Conservation (phyloP, 2,797 vertebrate genomes). For the Pachyuromys duprasi region DNA sequence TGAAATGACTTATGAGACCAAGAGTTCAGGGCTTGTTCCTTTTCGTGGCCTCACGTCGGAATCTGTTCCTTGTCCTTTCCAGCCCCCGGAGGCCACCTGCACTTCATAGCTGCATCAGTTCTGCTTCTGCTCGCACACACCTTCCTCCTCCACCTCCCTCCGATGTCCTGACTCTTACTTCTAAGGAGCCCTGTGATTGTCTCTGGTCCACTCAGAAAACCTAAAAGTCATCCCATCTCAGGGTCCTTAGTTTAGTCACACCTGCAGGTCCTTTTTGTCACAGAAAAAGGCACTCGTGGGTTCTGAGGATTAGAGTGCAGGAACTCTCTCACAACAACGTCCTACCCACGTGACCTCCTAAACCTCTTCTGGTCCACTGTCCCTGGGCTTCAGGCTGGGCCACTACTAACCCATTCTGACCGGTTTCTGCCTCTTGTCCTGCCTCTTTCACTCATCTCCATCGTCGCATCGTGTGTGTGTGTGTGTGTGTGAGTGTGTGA, state of each 20-base stretch:
- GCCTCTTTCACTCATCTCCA: neutral
- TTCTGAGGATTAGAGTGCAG: neutral
- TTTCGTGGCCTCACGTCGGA: neutral
- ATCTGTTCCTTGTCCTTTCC: neutral
- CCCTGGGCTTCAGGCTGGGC: neutral
- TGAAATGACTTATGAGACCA: neutral
- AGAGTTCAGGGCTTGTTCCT: neutral
- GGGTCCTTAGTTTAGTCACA: neutral
- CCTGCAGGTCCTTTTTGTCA: neutral
- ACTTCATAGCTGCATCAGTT: neutral
- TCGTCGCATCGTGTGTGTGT: neutral
- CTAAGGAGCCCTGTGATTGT: neutral
- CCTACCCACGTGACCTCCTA: neutral
- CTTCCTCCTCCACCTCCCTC: neutral
- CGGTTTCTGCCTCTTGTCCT: neutral
- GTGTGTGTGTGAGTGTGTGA: no score
- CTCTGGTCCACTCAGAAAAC: neutral
- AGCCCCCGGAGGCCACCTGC: neutral
- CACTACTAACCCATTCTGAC: neutral
- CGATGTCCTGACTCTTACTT: neutral
- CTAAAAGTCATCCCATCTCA: neutral
- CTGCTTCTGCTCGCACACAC: neutral
- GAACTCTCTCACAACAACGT: neutral
- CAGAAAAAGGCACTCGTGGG: neutral
- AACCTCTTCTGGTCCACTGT: neutral